Base-by-base conservation (phyloP, 2,888 invertebrate genomes). In the Siphlonurus alternatus region DNA sequence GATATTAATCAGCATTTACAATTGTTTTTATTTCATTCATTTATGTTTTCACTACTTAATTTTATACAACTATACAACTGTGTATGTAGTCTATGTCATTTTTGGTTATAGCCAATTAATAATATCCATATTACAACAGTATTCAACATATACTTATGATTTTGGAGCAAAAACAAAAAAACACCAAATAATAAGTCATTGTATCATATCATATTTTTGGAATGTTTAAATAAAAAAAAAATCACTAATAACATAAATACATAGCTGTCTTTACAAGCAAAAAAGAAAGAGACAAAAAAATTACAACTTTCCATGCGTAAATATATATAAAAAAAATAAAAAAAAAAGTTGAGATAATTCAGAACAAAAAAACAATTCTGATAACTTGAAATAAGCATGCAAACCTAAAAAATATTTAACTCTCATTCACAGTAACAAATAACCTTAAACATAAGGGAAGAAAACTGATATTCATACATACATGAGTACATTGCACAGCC, bases 61-160 rank as follows among this genome's bases (percentile, higher is more conserved):
- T 38, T 38, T 38, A 38, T 38, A 38, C 15, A 10, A 38, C 38
- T 38, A 38, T 38, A 38, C 38, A 38, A 38, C 38, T 38, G 38
- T 38, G 38, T 38, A 15, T 38, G 38, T 38, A 38, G 38, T 38
- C 38, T 38, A 38, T 38, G 38, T 38, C 38, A 38, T 56, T 56
- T 56, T 56, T 56, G 56, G 56, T 56, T n/a, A 56, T 56, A 56
- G 56, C 56, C 56, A 56, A 56, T 56, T 56, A 51, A 10, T 38
- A 38, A 38, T 15, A 10, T 38, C 38, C 38, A 10, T 38, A 38
- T 38, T 38, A 38, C 38, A 38, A 38, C 15, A 38, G 5, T 38
- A 10, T 15, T 10, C 15, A 38, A 38, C 15, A 38, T 38, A 10
- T 38, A 10, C 15, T 38, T 38, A 10, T 38, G 5, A 38, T 38